phyloP scores from a whole-genome alignment of 2,113 vertebrate genomes.

The Emydocephalus ijimae region DNA sequence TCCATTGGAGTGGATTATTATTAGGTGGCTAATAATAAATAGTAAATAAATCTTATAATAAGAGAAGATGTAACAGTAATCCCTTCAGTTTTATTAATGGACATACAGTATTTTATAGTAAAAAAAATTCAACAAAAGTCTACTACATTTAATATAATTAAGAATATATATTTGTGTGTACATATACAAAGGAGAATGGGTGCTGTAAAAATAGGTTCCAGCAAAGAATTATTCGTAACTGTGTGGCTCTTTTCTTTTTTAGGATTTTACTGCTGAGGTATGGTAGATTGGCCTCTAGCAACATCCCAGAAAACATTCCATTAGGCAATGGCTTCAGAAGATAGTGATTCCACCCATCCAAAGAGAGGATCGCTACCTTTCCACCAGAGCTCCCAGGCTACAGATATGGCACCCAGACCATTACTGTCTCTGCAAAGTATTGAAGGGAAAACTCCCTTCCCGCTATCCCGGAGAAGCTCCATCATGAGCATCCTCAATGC shows the following conservation, averaged over 20 bases:
- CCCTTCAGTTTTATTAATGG: not conserved
- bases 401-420: conserved; percentile 25
- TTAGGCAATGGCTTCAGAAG: conserved; percentile 24
- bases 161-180: not conserved
- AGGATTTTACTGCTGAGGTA: conserved; percentile 4
- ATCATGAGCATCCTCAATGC: conserved; percentile 43
- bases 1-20: not conserved
- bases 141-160: not conserved
- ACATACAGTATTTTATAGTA: not conserved
- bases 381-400: conserved; percentile 51
- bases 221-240: not conserved
- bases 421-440: conserved; percentile 39
- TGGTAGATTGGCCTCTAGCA: conserved; percentile 42
- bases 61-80: not conserved
- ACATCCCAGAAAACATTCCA: conserved; percentile 48
- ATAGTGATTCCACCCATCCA: not conserved
- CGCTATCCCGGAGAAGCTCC: conserved; percentile 63
- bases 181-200: not conserved
- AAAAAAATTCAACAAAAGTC: not conserved
- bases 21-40: not conserved
- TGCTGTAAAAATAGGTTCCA: not conserved
- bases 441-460: not conserved
- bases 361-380: conserved; percentile 28
- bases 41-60: not conserved
- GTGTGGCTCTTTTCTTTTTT: not conserved